Base-by-base conservation (phyloP, 2,888 invertebrate genomes). In the Argyra leucocephala region DNA sequence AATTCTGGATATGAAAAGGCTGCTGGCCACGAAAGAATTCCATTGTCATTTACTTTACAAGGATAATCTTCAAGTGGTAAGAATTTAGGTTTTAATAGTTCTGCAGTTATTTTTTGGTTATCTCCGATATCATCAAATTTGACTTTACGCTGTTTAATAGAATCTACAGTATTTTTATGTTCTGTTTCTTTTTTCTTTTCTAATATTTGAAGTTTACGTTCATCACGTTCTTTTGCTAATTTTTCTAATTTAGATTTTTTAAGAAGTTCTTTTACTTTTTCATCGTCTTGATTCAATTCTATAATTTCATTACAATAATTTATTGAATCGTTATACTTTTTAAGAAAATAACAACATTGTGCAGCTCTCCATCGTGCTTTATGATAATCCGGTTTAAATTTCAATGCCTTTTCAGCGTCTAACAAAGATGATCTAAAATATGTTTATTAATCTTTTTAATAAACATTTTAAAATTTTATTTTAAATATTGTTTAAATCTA, bases 1-100 rank as follows among this genome's bases (percentile, higher is more conserved):
- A 88, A 88, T 79, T 96, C 95, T 0, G 96, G 96, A 78, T 96
- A 97, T 15, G 93, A 81, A 70, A 96, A 86, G 22, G 92, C 81
- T 0, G 94, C 88, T 0, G 96, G 96, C 96, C 96, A 97, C 63
- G 87, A 80, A 15, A 97, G 78, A 59, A 79, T 76, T 15, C 80
- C 81, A 18, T 81, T 72, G 0, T 85, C 78, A 72, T 84, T 80
- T 15, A 90, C 72, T 72, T 84, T 83, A 1, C 91, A 91, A 63
- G 85, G 83, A 66, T 83, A 80, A 65, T 86, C 83, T 60, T 84
- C 83, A 6, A 88, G 82, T 48, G 88, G 86, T 0, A 88, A 84
- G 70, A 89, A 81, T 72, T 82, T 83, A 0, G 90, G 88, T 65
- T 86, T 85, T 15, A 87, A 72, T 22, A 87, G 71, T 69, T 84